Base-by-base conservation (phyloP, 2,113 vertebrate genomes). In the Platichthys flesus region DNA sequence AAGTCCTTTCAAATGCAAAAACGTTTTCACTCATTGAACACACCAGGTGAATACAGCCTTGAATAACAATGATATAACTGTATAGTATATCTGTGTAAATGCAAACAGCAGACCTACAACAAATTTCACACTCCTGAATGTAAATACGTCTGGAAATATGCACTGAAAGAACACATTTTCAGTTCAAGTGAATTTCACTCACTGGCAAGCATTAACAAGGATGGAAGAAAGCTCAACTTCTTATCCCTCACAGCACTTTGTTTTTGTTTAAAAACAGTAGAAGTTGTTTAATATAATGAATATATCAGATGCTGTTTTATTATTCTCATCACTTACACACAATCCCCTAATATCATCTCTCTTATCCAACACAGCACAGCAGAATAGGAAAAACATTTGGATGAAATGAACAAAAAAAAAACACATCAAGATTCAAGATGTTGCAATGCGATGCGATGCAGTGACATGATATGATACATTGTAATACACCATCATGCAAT, bases 401-500 rank as follows among this genome's bases (percentile, higher is more conserved):
- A 24, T 14, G 6, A 16, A 28, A 18, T 42, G 35, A 6, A 31
- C 49, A 23, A 51, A 47, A 49, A 1, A 58, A 21, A 72, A 18
- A 56, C 1, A 24, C 24, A 24, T 24, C 62, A 59, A 31, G 37
- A 82, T 70, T 60, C 42, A 24, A 24, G 24, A 24, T 56, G 64
- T 83, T 71, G n/a, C 47, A 79, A 31, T 63, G 42, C 55, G 66
- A 52, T 67, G 26, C 0, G 16, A 74, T 62, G 45, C 9, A 71
- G 45, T 74, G 74, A 87, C 47, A 73, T 63, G 74, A 84, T 83
- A 72, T 67, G 73, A 74, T 42, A 72, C 31, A 31, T 67, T 74
- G 65, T 78, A 47, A 75, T 71, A 75, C 52, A 37, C 26, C 56
- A 56, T 47, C 67, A 51, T 61, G 74, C 31, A 84, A 77, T 67